These are phyloP conservation scores for Centropus bengalensis DNA, from an alignment of 2,113 vertebrate genomes.

Conservation along the genomic window DNA sequence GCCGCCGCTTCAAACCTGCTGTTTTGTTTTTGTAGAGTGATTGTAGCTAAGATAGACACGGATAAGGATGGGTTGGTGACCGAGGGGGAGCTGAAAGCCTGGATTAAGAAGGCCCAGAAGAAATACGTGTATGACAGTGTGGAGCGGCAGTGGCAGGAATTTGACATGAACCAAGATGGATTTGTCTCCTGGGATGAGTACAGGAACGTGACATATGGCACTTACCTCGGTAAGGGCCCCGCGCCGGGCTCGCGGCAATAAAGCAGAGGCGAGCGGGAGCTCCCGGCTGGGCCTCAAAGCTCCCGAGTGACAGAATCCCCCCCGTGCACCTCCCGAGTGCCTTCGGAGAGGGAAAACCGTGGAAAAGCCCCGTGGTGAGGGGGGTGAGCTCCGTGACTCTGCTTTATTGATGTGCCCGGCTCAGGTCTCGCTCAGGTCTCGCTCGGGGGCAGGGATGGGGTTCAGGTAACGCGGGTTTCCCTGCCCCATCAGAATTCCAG, in stretches of 20 bases:
- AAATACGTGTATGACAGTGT: conserved; percentile 81
- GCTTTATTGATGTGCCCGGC: no score
- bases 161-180: conserved; percentile 81
- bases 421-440: no score
- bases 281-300: background rate
- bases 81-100: conserved; percentile 82
- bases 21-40: conserved; percentile 80
- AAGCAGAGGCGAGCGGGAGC: conserved; percentile 45
- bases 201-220: conserved; percentile 85
- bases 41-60: conserved; percentile 84
- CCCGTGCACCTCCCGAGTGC: no score
- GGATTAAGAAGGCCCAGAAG: conserved; percentile 84
- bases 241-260: background rate
- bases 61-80: conserved; percentile 83
- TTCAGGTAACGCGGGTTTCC: no score
- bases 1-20: conserved; percentile 57
- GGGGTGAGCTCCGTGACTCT: no score
- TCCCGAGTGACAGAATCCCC: no score
- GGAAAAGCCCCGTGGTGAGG: no score
- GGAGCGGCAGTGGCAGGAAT: conserved; percentile 82
- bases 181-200: conserved; percentile 87
- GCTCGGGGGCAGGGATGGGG: no score
- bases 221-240: conserved; percentile 84
- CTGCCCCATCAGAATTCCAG: no score
- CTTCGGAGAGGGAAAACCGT: no score